Percentiles rank a stretch among this genome's conserved stretches.
Evolutionary conservation across 2,797 vertebrate genomes (phyloP).

Genomic region (Lagocephalus sceleratus): DNA sequence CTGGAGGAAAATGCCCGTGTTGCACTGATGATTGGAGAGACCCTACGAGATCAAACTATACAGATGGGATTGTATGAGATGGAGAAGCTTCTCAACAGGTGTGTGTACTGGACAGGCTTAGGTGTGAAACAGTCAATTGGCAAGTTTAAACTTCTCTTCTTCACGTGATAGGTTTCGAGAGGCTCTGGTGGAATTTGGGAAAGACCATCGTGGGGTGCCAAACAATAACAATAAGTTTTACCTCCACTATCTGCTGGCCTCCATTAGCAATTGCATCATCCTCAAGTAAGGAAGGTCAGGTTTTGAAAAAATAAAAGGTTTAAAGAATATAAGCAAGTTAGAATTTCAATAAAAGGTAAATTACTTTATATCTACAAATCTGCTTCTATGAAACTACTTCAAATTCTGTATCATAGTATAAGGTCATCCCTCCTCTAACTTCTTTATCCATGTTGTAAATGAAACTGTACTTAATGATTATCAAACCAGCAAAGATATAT

Average conservation of each 20-base stretch:
- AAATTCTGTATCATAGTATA: no score
- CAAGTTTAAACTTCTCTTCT: background rate
- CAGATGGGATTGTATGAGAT: conserved; percentile 89
- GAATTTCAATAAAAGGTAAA: no score
- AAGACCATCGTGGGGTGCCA: conserved; percentile 75
- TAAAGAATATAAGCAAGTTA: no score
- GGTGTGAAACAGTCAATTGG: background rate
- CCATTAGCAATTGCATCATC: conserved; percentile 89
- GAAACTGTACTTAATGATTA: no score
- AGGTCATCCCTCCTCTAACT: no score
- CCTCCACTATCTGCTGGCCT: conserved; percentile 87
- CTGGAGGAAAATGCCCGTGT: conserved; percentile 90
- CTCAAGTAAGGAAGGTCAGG: conserved; percentile 81
- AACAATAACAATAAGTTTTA: conserved; percentile 78
- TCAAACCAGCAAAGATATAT: no score
- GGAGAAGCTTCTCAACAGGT: conserved; percentile 88
- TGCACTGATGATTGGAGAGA: conserved; percentile 81
- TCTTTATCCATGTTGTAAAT: no score
- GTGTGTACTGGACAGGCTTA: background rate
- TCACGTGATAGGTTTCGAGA: conserved; percentile 79
- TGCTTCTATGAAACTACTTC: no score
- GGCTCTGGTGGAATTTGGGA: conserved; percentile 83
- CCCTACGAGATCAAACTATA: conserved; percentile 83
- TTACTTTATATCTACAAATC: no score
- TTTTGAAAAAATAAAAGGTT: background rate